A percentile compares a stretch with the other conserved stretches of the same genome.
Conservation (phyloP, 1,140 invertebrate genomes). For the Drosophila orosa region DNA sequence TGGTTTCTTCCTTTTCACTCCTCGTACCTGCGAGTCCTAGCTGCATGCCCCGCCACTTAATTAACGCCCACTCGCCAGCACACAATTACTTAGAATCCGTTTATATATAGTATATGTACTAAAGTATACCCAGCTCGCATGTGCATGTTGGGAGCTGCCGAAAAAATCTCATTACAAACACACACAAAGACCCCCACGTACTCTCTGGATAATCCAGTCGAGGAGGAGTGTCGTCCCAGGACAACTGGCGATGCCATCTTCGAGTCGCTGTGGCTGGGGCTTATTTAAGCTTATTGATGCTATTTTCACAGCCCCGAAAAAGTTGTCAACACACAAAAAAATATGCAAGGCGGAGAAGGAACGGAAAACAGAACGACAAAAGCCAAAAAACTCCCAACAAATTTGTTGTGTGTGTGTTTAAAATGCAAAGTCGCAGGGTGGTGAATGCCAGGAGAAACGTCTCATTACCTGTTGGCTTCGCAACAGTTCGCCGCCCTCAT, state of each 20-base stretch:
- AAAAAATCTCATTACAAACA: slow-evolving; percentile 53
- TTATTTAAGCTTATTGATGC: slow-evolving; percentile 77
- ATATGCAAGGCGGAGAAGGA: not conserved
- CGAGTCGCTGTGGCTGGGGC: slow-evolving; percentile 37
- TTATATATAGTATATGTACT: slow-evolving; percentile 1
- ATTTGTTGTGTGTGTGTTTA: slow-evolving; percentile 56
- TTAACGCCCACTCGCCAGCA: slow-evolving; percentile 53
- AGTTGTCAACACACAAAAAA: slow-evolving; percentile 17
- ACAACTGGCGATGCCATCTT: slow-evolving; percentile 55
- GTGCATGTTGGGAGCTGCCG: slow-evolving; percentile 32
- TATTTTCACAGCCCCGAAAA: slow-evolving; percentile 55
- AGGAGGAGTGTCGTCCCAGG: slow-evolving; percentile 41
- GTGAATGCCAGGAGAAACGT: not conserved
- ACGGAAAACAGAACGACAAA: slow-evolving; percentile 13
- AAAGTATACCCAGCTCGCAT: slow-evolving; percentile 10
- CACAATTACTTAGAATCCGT: slow-evolving; percentile 42
- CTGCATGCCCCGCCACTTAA: slow-evolving; percentile 65
- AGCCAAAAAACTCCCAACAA: slow-evolving; percentile 35
- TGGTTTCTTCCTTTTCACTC: slow-evolving; percentile 20
- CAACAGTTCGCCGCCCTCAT: slow-evolving; percentile 53
- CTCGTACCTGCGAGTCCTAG: slow-evolving; percentile 33
- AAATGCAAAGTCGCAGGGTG: slow-evolving; percentile 64
- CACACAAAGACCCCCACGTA: slow-evolving; percentile 22
- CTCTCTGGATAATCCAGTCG: slow-evolving; percentile 39
- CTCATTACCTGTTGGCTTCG: slow-evolving; percentile 45